Conservation (phyloP, 2,888 invertebrate genomes). For the Lottia scabra region DNA sequence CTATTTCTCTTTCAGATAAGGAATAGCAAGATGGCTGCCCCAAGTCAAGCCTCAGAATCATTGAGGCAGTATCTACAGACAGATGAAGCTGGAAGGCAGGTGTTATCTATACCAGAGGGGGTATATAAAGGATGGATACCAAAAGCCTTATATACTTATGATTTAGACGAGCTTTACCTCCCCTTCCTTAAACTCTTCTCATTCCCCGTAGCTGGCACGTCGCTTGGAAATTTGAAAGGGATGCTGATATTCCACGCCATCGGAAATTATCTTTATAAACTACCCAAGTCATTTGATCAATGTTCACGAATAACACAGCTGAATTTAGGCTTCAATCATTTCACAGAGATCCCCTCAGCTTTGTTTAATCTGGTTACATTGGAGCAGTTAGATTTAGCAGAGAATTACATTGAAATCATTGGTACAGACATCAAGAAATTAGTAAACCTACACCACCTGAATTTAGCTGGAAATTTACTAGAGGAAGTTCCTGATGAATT, state of each 20-base stretch:
- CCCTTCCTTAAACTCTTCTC: constrained; percentile 57
- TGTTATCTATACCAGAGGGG: constrained; percentile 53
- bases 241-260: constrained; percentile 53
- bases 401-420: constrained; percentile 49
- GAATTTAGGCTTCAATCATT: constrained; percentile 55
- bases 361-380: constrained; percentile 47
- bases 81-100: constrained; percentile 36
- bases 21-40: constrained; percentile 11
- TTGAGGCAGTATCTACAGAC: constrained; percentile 46
- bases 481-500: constrained; percentile 49
- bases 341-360: constrained; percentile 47
- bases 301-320: constrained; percentile 46
- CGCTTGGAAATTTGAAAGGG: constrained; percentile 49
- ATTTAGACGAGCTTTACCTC: constrained; percentile 45
- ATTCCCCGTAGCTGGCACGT: constrained; percentile 58
- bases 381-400: constrained; percentile 47
- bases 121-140: constrained; percentile 61
- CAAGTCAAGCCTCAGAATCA: constrained; percentile 47
- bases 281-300: constrained; percentile 53
- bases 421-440: constrained; percentile 47
- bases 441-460: constrained; percentile 44
- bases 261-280: constrained; percentile 51
- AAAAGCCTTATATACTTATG: constrained; percentile 48
- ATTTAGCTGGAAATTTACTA: constrained; percentile 52
- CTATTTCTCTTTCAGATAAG: not conserved